phyloP scores from a whole-genome alignment of 2,113 vertebrate genomes.

The Pachycephala philippinensis region DNA sequence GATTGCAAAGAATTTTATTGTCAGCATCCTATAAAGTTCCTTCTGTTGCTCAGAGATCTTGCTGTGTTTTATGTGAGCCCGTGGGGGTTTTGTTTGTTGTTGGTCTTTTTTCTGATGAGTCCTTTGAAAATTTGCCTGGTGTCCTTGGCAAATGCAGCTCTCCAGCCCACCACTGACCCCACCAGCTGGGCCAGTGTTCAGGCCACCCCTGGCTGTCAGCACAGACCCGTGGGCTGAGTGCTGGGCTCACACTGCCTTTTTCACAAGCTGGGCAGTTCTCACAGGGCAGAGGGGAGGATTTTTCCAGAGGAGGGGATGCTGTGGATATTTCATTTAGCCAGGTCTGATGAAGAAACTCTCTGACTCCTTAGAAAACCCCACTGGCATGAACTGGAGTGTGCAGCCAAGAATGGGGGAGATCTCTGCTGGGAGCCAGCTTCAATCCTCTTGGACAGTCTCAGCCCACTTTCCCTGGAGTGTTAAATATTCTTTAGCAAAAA shows the following conservation, averaged over 20 bases:
- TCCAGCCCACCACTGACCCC: neutral
- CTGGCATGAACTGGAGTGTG: neutral
- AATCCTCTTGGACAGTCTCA: neutral
- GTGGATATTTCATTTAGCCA: neutral
- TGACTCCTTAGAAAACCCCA: neutral
- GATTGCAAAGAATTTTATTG: slow-evolving; percentile 34
- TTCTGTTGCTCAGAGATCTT: slow-evolving; percentile 17
- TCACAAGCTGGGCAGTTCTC: neutral
- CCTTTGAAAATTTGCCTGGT: neutral
- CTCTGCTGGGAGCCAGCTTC: neutral
- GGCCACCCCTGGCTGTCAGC: neutral
- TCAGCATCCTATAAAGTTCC: slow-evolving; percentile 31
- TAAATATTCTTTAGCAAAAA: neutral
- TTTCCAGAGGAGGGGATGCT: neutral
- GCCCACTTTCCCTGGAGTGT: neutral
- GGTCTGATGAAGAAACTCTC: neutral
- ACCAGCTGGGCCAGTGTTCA: neutral
- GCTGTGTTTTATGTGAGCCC: neutral
- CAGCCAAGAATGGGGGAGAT: neutral
- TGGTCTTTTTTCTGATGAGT: neutral
- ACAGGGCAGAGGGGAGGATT: neutral
- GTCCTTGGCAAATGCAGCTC: neutral
- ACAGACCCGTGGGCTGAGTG: neutral
- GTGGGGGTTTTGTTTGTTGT: neutral
- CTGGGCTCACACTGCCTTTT: neutral